Evolutionary conservation across 1,140 invertebrate genomes (phyloP).

Genomic region (Penaeus vannamei): DNA sequence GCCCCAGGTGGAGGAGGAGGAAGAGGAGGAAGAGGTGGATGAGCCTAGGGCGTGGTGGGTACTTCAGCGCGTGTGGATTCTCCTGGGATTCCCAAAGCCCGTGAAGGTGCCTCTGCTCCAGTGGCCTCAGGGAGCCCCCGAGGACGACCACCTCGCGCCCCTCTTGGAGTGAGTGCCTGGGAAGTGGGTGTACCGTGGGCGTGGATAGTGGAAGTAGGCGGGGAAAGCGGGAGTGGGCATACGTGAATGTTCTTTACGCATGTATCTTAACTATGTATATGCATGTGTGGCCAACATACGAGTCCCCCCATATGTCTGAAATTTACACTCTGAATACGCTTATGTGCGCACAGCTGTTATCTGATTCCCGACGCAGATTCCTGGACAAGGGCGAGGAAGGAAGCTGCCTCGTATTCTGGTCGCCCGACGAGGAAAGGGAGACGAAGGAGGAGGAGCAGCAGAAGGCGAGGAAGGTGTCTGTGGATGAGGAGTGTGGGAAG

Average conservation of each 20-base stretch:
- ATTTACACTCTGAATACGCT: not conserved
- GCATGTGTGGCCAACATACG: no score
- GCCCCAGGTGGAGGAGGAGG: not conserved
- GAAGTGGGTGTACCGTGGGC: no score
- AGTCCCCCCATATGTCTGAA: not conserved
- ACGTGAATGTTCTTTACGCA: no score
- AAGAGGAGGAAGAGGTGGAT: constrained; percentile 3
- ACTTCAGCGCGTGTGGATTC: constrained; percentile 8
- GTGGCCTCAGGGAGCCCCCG: constrained; percentile 11
- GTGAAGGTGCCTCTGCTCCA: not conserved
- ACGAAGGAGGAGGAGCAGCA: not conserved
- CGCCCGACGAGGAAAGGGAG: not conserved
- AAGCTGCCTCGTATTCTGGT: not conserved
- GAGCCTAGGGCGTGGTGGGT: constrained; percentile 33
- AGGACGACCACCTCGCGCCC: not conserved
- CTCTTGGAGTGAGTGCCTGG: no score
- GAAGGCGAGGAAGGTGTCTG: not conserved
- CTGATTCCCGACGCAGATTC: not conserved
- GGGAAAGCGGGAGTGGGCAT: no score
- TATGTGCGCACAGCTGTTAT: not conserved
- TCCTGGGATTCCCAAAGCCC: constrained; percentile 1
- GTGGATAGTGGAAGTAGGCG: no score
- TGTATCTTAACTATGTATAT: no score
- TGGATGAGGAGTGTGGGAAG: not conserved
- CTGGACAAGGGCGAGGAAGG: constrained; percentile 9